A percentile compares a stretch with the other conserved stretches of the same genome.
Evolutionary conservation across 2,113 vertebrate species (phyloP).

Genomic region (Esox niger): DNA sequence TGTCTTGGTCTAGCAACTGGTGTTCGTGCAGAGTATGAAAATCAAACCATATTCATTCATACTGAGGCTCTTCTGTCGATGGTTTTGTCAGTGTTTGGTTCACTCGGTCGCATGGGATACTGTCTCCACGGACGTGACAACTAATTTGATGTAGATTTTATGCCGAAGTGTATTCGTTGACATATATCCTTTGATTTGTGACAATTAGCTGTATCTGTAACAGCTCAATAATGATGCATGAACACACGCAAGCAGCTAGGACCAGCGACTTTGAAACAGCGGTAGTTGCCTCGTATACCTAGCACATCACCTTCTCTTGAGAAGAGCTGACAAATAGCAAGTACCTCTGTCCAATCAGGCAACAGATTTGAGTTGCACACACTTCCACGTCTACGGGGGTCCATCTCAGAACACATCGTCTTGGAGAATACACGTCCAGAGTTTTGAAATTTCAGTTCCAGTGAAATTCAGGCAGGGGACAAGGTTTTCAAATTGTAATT

Average conservation of each 20-base stretch:
- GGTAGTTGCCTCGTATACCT: slow-evolving; percentile 38
- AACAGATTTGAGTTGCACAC: too few species aligned
- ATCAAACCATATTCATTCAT: slow-evolving; percentile 50
- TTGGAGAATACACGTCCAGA: too few species aligned
- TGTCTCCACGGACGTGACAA: slow-evolving; percentile 22
- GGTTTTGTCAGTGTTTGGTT: slow-evolving; percentile 40
- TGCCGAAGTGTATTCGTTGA: too few species aligned
- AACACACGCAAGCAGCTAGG: neutral
- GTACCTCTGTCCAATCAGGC: slow-evolving; percentile 37
- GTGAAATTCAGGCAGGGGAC: too few species aligned
- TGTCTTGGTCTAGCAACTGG: slow-evolving; percentile 30
- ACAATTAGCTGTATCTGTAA: too few species aligned
- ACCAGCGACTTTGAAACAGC: neutral
- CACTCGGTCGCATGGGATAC: slow-evolving; percentile 42
- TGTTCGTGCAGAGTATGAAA: slow-evolving; percentile 54
- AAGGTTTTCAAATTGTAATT: too few species aligned
- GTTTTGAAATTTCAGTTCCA: too few species aligned
- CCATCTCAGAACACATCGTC: too few species aligned
- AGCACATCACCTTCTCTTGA: slow-evolving; percentile 37
- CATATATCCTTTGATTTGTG: too few species aligned
- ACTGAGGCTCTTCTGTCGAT: slow-evolving; percentile 33
- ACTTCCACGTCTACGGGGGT: too few species aligned
- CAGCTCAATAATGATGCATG: neutral
- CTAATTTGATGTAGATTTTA: too few species aligned
- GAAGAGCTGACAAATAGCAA: slow-evolving; percentile 60